phyloP scores from a whole-genome alignment of 2,113 vertebrate genomes.

The Cottus gobio region DNA sequence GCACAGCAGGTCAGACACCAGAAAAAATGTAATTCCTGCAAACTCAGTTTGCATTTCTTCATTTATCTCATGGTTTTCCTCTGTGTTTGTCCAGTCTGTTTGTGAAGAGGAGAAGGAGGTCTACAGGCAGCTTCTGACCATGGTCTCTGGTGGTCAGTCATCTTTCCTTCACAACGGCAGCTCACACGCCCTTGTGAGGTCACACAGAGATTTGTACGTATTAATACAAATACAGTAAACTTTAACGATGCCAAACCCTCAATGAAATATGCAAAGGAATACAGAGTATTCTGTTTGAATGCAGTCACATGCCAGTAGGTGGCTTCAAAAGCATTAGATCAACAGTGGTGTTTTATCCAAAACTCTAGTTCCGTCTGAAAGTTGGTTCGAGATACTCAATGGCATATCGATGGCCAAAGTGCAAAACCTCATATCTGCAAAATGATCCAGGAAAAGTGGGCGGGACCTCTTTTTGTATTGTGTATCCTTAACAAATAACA shows the following conservation, averaged over 20 bases:
- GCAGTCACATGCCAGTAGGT: background rate
- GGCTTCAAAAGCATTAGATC: background rate
- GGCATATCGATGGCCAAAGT: background rate
- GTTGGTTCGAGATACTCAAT: background rate
- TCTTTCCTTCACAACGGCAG: constrained; percentile 74
- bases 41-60: background rate
- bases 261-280: background rate
- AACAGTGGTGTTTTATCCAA: background rate
- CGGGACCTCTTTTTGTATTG: too few relatives aligned
- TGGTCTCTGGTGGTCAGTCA: constrained; percentile 87
- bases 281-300: background rate
- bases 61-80: background rate
- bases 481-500: too few relatives aligned
- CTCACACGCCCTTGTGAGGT: constrained; percentile 76
- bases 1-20: constrained; percentile 80
- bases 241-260: background rate
- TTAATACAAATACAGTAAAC: background rate
- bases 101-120: constrained; percentile 92
- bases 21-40: background rate
- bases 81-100: constrained; percentile 84
- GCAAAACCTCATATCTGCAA: too few relatives aligned
- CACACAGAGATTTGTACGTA: constrained; percentile 85
- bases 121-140: constrained; percentile 91
- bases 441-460: too few relatives aligned
- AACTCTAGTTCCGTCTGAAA: background rate